These are phyloP conservation scores for Coluber constrictor DNA, from an alignment of 2,797 vertebrate genomes.

Conservation along the genomic window DNA sequence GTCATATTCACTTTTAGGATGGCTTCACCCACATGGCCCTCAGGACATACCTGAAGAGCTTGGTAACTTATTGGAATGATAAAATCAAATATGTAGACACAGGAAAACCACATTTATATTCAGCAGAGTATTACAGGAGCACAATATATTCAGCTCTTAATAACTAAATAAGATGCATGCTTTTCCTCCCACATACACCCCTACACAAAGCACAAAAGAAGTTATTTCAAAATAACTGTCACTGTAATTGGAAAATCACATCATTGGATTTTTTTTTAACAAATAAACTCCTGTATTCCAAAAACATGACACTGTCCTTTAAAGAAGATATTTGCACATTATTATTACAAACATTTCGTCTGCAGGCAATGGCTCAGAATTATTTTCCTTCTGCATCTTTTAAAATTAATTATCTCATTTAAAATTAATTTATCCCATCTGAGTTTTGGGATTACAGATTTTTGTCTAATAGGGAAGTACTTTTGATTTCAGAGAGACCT, in stretches of 20 bases:
- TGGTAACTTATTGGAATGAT: conserved; percentile 24
- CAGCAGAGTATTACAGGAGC: not conserved
- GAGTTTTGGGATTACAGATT: not conserved
- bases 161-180: not conserved
- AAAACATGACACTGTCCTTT: not conserved
- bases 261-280: not conserved
- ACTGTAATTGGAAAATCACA: conserved; percentile 11
- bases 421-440: not conserved
- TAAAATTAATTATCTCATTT: not conserved
- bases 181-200: not conserved
- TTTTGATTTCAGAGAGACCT: not conserved
- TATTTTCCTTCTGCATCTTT: conserved; percentile 18
- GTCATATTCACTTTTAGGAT: not conserved
- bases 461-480: not conserved
- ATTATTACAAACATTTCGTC: not conserved
- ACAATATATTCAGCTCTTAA: not conserved
- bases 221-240: not conserved
- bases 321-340: not conserved
- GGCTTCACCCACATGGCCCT: not conserved
- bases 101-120: not conserved
- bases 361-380: not conserved
- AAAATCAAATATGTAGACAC: not conserved
- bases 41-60: not conserved
- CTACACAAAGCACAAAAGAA: not conserved
- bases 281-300: conserved; percentile 6